Evolutionary conservation across 2,113 vertebrate genomes (phyloP).

Genomic region (pig (Sus scrofa)): T2T-Sscrofa CM000813.6:36525001-36525500

Average conservation of each 20-base stretch:
- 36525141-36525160: neutral
- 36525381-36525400: neutral
- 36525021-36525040: constrained; percentile 46
- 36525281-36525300: neutral
- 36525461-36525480: neutral
- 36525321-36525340: neutral
- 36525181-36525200: constrained; percentile 40
- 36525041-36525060: neutral
- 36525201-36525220: neutral
- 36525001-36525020: constrained; percentile 11
- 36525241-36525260: neutral
- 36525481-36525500: neutral
- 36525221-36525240: neutral
- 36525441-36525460: neutral
- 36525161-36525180: constrained; percentile 60
- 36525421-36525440: neutral
- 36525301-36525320: neutral
- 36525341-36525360: neutral
- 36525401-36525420: neutral
- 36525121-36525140: neutral
- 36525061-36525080: constrained; percentile 42
- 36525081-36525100: neutral
- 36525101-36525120: constrained; percentile 35
- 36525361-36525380: neutral
- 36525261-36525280: constrained; percentile 16